Evolutionary conservation across 1,140 invertebrate genomes (phyloP).

Genomic region (Coenobita brevimanus): DNA sequence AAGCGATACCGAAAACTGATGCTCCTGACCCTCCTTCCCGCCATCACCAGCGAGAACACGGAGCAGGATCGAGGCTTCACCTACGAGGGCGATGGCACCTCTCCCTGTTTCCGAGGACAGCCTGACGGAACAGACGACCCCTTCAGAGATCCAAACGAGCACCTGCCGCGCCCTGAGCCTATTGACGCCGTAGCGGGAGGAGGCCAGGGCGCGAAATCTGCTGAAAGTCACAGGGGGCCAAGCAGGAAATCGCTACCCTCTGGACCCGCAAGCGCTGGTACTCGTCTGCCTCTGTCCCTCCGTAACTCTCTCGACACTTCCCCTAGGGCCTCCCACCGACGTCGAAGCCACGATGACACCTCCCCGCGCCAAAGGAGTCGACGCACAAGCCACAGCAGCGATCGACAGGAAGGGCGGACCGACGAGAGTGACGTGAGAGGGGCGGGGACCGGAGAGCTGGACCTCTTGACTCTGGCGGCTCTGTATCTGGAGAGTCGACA

Average conservation of each 20-base stretch:
- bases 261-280: conserved; percentile 52
- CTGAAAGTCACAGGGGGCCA: conserved; percentile 21
- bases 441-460: conserved; percentile 39
- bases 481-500: conserved; percentile 67
- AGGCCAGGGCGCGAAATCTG: conserved; percentile 21
- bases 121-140: conserved; percentile 29
- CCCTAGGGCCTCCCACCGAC: conserved; percentile 22
- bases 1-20: conserved; percentile 60
- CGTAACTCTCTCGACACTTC: conserved; percentile 45
- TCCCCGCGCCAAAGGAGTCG: neutral
- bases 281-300: conserved; percentile 40
- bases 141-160: neutral
- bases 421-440: neutral
- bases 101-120: neutral
- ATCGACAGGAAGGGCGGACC: neutral
- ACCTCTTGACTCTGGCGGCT: conserved; percentile 64
- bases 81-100: neutral
- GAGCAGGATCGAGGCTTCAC: conserved; percentile 13
- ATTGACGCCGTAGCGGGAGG: conserved; percentile 39
- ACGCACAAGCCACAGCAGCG: conserved; percentile 18
- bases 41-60: conserved; percentile 39
- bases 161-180: conserved; percentile 36
- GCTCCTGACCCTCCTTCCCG: conserved; percentile 59
- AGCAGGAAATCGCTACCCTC: conserved; percentile 7
- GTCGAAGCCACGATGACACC: conserved; percentile 24